A percentile compares a stretch with the other conserved stretches of the same genome.
These are phyloP conservation scores for Chelonia mydas DNA, from an alignment of 2,797 vertebrate species.

Conservation along the genomic window DNA sequence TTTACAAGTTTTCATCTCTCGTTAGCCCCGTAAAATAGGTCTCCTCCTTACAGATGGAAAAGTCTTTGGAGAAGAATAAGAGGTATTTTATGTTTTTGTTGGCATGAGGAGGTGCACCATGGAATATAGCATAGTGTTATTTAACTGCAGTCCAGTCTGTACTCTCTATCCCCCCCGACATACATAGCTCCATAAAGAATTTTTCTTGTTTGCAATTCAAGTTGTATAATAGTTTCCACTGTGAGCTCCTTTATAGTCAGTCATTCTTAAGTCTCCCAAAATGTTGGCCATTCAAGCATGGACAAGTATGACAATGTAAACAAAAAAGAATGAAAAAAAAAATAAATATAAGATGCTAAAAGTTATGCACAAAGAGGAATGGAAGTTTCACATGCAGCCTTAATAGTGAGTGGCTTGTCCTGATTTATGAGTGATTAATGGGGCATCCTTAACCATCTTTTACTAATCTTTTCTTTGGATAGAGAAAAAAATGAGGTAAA, in stretches of 20 bases:
- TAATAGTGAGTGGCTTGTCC: background rate
- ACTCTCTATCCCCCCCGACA: background rate
- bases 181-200: background rate
- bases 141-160: background rate
- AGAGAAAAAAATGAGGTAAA: background rate
- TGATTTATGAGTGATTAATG: background rate
- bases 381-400: background rate
- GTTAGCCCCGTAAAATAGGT: background rate
- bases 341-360: background rate
- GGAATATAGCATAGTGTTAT: background rate
- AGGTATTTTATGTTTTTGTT: background rate
- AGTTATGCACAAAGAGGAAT: background rate
- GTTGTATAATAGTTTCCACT: background rate
- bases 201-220: background rate
- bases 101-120: background rate
- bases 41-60: background rate
- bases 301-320: background rate
- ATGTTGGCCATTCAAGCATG: background rate
- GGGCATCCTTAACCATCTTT: background rate
- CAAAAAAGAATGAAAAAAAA: background rate
- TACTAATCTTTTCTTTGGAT: background rate
- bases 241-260: background rate
- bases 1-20: conserved; percentile 19
- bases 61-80: background rate
- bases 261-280: background rate